These are phyloP conservation scores for Falco peregrinus DNA, from an alignment of 2,797 vertebrate species.

Conservation along the genomic window DNA sequence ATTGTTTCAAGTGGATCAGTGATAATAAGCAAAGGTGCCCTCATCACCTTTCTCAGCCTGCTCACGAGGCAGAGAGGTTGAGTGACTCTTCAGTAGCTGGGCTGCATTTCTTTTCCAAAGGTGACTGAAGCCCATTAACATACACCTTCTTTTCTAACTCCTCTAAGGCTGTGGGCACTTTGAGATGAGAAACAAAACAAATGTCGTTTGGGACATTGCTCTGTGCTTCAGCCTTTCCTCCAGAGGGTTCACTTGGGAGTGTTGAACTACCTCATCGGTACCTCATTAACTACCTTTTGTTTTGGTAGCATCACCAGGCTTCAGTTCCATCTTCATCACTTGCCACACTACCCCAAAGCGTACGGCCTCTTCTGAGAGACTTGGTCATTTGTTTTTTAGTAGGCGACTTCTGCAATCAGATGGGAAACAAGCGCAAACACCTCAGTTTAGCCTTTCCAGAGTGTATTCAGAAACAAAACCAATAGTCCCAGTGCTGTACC, in stretches of 20 bases:
- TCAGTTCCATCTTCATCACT: neutral
- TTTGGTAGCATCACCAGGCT: neutral
- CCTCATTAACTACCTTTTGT: neutral
- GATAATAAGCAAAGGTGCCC: neutral
- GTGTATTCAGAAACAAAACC: neutral
- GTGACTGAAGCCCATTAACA: neutral
- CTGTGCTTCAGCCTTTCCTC: neutral
- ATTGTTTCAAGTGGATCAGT: neutral
- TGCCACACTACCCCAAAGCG: neutral
- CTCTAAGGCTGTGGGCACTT: neutral
- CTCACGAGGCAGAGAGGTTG: neutral
- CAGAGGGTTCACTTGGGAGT: conserved; percentile 18
- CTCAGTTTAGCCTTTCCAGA: neutral
- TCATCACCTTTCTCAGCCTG: neutral
- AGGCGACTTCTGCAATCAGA: neutral
- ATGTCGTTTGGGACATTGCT: neutral
- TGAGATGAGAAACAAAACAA: neutral
- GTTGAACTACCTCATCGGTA: conserved; percentile 57
- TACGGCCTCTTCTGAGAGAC: neutral
- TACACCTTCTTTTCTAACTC: neutral
- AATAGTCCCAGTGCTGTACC: neutral
- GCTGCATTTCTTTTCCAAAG: neutral
- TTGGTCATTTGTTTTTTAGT: neutral
- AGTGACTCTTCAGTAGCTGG: neutral
- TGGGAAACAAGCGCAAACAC: neutral